phyloP scores from a whole-genome alignment of 2,888 invertebrate genomes.

The Ennomos erosarius region DNA sequence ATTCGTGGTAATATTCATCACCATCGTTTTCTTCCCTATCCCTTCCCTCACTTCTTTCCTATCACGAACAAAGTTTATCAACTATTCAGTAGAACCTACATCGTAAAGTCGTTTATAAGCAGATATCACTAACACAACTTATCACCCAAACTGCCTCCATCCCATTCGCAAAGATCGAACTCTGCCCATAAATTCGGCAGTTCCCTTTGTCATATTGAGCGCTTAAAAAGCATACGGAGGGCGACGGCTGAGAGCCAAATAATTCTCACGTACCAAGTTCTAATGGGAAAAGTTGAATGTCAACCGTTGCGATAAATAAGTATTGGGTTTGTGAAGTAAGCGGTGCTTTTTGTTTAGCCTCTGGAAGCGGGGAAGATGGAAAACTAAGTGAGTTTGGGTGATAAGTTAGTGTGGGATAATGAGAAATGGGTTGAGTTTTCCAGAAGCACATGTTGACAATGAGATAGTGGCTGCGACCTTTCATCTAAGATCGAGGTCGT shows the following conservation, averaged over 20 bases:
- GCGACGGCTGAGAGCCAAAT: slow-evolving; percentile 52
- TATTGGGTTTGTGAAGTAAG: slow-evolving; percentile 53
- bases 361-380: neutral
- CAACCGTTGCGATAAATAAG: slow-evolving; percentile 59
- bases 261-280: slow-evolving; percentile 68
- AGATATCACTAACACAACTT: slow-evolving; percentile 14
- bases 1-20: too few relatives aligned
- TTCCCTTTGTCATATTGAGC: slow-evolving; percentile 44
- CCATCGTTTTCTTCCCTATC: too few relatives aligned
- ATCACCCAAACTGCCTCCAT: slow-evolving; percentile 3
- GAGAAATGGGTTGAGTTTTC: too few relatives aligned
- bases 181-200: slow-evolving; percentile 44
- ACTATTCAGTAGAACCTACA: neutral
- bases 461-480: too few relatives aligned
- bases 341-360: slow-evolving; percentile 56
- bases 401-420: too few relatives aligned
- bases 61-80: too few relatives aligned
- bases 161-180: slow-evolving; percentile 19
- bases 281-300: slow-evolving; percentile 73
- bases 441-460: too few relatives aligned
- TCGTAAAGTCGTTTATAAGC: slow-evolving; percentile 5
- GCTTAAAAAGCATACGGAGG: slow-evolving; percentile 49
- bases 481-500: too few relatives aligned
- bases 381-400: too few relatives aligned
- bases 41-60: too few relatives aligned